A percentile compares a stretch with the other conserved stretches of the same genome.
phyloP scores from a whole-genome alignment of 2,797 vertebrate species.

The Apogon talboti region DNA sequence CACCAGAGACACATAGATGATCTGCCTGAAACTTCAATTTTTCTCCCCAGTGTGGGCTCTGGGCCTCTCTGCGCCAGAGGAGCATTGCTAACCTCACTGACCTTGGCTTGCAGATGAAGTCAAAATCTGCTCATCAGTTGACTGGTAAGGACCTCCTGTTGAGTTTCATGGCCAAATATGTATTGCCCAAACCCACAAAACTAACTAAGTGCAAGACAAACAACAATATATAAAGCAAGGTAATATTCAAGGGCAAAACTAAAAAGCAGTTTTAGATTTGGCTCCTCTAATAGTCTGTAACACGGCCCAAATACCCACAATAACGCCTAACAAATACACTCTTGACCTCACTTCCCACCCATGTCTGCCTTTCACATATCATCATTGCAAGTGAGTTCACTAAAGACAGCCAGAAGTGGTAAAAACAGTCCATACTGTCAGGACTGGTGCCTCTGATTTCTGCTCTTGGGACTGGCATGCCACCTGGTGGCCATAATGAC shows the following conservation, averaged over 20 bases:
- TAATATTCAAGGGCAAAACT: neutral
- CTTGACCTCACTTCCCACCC: slow-evolving; percentile 33
- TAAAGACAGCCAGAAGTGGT: slow-evolving; percentile 24
- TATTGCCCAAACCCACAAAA: slow-evolving; percentile 31
- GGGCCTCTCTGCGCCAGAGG: slow-evolving; percentile 57
- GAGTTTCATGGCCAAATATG: slow-evolving; percentile 30
- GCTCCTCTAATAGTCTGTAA: slow-evolving; percentile 13
- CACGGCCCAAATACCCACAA: slow-evolving; percentile 1
- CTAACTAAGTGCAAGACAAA: neutral
- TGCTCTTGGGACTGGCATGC: slow-evolving; percentile 60
- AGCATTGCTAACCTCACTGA: slow-evolving; percentile 59
- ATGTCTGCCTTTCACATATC: slow-evolving; percentile 39
- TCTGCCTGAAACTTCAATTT: slow-evolving; percentile 72
- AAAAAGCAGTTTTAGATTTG: slow-evolving; percentile 16
- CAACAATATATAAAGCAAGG: neutral
- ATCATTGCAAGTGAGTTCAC: slow-evolving; percentile 26
- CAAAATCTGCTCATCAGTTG: slow-evolving; percentile 49
- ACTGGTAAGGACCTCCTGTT: slow-evolving; percentile 40
- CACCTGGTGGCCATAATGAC: slow-evolving; percentile 72
- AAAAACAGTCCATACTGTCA: slow-evolving; percentile 19
- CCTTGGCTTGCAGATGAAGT: slow-evolving; percentile 55
- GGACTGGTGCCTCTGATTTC: neutral
- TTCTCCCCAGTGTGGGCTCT: slow-evolving; percentile 61
- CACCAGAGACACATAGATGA: slow-evolving; percentile 77
- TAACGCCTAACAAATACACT: slow-evolving; percentile 28